Base-by-base conservation (phyloP, 2,888 invertebrate genomes). In the Microchrysa polita region DNA sequence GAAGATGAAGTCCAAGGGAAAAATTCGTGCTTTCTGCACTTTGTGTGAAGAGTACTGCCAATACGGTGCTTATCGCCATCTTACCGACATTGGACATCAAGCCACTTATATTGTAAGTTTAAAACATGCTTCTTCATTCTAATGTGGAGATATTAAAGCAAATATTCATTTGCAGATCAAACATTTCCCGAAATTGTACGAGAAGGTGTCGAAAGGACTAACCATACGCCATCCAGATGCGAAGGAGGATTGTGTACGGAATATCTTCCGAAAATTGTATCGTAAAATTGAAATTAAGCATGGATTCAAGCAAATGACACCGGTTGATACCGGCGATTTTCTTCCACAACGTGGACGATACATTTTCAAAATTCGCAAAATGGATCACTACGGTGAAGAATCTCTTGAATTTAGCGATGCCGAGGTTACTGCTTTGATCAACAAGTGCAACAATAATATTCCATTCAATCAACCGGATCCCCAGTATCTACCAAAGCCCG, bases 271-370 rank as follows among this genome's bases (percentile, higher is more conserved):
- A 10, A 75, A 77, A 74, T 57, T 77, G 7, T 77, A 77, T 48
- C 74, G 77, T 16, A 77, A 77, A 73, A 77, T 77, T 60, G 77
- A 77, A 57, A 75, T 74, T 48, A 72, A 63, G 14, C 74, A 75
- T 44, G 77, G 77, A 14, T 74, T 73, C 22, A 72, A 72, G 7
- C 42, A 72, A 48, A 60, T 77, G 23, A 52, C 61, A 10, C 42
- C 72, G 5, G 75, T 75, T 34, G 75, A 76, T 52, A 48, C 59
- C 59, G 53, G 67, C 16, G 75, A 76, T 59, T 76, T 76, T 40
- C 53, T 44, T 48, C 48, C 63, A 42, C 40, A 74, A n/a, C 69
- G 72, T 9, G 23, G 67, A n/a, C 42, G 67, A 14, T 76, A 75
- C 18, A 9, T 73, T 12, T 71, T 34, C 55, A 65, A 34, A 71